Evolutionary conservation across 1,140 invertebrate genomes (phyloP), one percentile per base, ranked within the genome.

Genomic region (Heliothis virescens): DNA sequence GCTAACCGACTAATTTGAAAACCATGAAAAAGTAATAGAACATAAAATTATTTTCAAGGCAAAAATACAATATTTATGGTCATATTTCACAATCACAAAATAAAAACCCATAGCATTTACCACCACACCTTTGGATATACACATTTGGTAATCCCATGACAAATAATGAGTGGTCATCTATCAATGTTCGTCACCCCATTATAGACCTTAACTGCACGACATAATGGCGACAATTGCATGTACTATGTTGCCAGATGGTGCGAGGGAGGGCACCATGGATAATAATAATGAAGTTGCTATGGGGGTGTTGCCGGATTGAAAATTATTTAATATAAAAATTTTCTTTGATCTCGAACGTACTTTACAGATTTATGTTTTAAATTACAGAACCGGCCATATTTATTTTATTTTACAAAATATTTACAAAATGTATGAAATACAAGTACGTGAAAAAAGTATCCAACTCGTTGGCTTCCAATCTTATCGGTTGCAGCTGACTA

Each of bases 61-160:
- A n/a, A n/a, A 26, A 26, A 26, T 26, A 26, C 21, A 2, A 26
- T 26, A 26, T 26, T 26, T 26, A 26, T 26, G 1, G 21, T 1
- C 21, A 26, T 26, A 26, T 26, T 26, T 26, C 21, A 63, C 16
- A 10, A 10, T 47, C 10, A 63, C 26, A 63, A 63, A 63, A 63
- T 63, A 29, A 63, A 63, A 41, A n/a, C 29, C n/a, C 62, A 41
- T 3, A n/a, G 26, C 21, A 34, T 13, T 34, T 5, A 26, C 21
- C 21, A 10, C 63, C 16, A 10, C 48, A 18, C 41, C 41, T 16
- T 11, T 48, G 18, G 48, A 18, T 50, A 52, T 69, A 10, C 34
- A n/a, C 34, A 69, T 48, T n/a, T 47, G 62, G 65, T 69, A 69
- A 50, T 69, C 65, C 65, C 47, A 69, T 52, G 65, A 69, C 65